These are phyloP conservation scores for Nannoperca obscura DNA, from an alignment of 2,797 vertebrate genomes.

Conservation along the genomic window DNA sequence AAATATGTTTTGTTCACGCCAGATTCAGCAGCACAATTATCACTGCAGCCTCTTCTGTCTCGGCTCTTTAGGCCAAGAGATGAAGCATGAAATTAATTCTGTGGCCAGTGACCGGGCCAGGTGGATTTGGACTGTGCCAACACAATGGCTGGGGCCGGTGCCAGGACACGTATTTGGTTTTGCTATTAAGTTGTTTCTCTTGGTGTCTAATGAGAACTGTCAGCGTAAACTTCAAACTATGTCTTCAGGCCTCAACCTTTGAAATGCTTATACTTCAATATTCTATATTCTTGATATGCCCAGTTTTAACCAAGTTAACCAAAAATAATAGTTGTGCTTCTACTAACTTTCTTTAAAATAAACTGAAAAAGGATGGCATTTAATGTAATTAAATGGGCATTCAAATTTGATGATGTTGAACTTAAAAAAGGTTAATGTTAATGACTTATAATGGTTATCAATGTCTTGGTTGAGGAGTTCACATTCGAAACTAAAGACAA, in stretches of 20 bases:
- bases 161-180: conserved; percentile 60
- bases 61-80: conserved; percentile 68
- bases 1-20: conserved; percentile 70
- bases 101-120: conserved; percentile 56
- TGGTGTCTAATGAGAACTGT: conserved; percentile 55
- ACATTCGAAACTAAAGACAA: neutral
- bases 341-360: neutral
- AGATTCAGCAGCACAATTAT: conserved; percentile 69
- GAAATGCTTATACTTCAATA: conserved; percentile 1
- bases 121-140: conserved; percentile 65
- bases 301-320: neutral
- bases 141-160: conserved; percentile 49
- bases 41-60: conserved; percentile 59
- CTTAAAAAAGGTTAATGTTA: neutral
- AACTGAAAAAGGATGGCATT: neutral
- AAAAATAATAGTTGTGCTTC: neutral
- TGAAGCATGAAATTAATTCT: conserved; percentile 78
- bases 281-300: conserved; percentile 1
- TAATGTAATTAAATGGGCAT: neutral
- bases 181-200: conserved; percentile 64
- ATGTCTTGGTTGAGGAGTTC: neutral
- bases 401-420: neutral
- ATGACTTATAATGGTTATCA: neutral
- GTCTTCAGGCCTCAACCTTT: conserved; percentile 16
- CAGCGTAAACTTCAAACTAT: conserved; percentile 41